Percentiles rank a stretch among this genome's conserved stretches.
These are phyloP conservation scores for Gallinago paraguaiae DNA, from an alignment of 2,113 vertebrate species.

Conservation along the genomic window DNA sequence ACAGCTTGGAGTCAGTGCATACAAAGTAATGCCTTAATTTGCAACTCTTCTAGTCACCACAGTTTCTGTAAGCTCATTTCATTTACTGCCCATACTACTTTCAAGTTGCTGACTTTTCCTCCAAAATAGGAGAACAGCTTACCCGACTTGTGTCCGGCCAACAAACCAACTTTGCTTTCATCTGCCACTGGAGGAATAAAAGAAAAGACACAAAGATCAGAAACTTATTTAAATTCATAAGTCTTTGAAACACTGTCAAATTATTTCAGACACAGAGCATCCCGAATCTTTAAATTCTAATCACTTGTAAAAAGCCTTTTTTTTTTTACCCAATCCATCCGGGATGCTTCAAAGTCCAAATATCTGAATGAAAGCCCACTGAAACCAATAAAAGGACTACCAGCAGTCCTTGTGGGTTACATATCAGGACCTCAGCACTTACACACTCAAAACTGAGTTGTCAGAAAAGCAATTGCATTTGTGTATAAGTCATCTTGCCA, in stretches of 20 bases:
- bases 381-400: slow-evolving; percentile 27
- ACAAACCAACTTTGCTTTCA: slow-evolving; percentile 85
- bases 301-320: neutral
- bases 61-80: slow-evolving; percentile 34
- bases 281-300: slow-evolving; percentile 54
- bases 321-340: neutral
- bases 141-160: slow-evolving; percentile 78
- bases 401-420: neutral
- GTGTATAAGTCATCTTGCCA: slow-evolving; percentile 55
- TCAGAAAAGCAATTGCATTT: slow-evolving; percentile 22
- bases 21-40: slow-evolving; percentile 63
- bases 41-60: slow-evolving; percentile 23
- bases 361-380: slow-evolving; percentile 15
- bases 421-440: slow-evolving; percentile 37
- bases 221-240: slow-evolving; percentile 48
- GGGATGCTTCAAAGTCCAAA: slow-evolving; percentile 1
- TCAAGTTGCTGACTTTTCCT: slow-evolving; percentile 38
- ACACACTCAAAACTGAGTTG: slow-evolving; percentile 1
- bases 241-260: slow-evolving; percentile 51
- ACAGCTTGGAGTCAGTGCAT: slow-evolving; percentile 45
- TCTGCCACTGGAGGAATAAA: slow-evolving; percentile 83
- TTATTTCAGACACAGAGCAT: slow-evolving; percentile 46
- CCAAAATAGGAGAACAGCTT: slow-evolving; percentile 66
- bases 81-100: slow-evolving; percentile 28
- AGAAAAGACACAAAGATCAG: slow-evolving; percentile 66